These are phyloP conservation scores for Rissa tridactyla DNA, from an alignment of 2,113 vertebrate species.

Conservation along the genomic window DNA sequence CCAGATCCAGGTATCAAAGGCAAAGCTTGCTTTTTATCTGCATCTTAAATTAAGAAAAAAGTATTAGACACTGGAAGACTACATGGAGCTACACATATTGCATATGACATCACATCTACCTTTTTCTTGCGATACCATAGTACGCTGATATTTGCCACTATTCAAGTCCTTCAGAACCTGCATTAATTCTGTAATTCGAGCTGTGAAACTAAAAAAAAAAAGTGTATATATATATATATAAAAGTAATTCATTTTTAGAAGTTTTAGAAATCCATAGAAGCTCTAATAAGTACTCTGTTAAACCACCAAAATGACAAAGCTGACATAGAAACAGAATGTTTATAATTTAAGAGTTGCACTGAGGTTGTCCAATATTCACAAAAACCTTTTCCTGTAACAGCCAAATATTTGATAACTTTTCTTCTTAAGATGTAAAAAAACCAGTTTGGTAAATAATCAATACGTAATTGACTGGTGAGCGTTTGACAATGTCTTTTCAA, in stretches of 20 bases:
- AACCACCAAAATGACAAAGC: neutral
- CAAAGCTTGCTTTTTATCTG: constrained; percentile 65
- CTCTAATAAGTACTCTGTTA: neutral
- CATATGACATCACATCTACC: constrained; percentile 69
- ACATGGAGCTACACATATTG: neutral
- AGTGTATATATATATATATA: too few relatives aligned
- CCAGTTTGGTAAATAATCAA: neutral
- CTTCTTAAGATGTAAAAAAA: neutral
- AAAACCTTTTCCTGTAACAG: neutral
- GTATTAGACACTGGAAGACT: neutral
- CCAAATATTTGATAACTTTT: neutral
- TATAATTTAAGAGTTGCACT: neutral
- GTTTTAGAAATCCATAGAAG: neutral
- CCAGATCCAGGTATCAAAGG: constrained; percentile 87
- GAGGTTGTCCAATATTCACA: neutral
- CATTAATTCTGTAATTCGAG: constrained; percentile 95
- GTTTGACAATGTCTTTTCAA: neutral
- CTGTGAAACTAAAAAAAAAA: constrained; percentile 83
- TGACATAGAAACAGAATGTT: neutral
- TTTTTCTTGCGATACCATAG: constrained; percentile 89
- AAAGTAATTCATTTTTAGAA: neutral
- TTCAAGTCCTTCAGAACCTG: constrained; percentile 95
- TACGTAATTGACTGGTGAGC: neutral
- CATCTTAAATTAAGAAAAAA: constrained; percentile 67
- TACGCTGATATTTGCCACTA: constrained; percentile 91